Percentiles rank a stretch among this genome's conserved stretches.
Conservation (phyloP, 2,888 invertebrate genomes). For the Junonia oenone region DNA sequence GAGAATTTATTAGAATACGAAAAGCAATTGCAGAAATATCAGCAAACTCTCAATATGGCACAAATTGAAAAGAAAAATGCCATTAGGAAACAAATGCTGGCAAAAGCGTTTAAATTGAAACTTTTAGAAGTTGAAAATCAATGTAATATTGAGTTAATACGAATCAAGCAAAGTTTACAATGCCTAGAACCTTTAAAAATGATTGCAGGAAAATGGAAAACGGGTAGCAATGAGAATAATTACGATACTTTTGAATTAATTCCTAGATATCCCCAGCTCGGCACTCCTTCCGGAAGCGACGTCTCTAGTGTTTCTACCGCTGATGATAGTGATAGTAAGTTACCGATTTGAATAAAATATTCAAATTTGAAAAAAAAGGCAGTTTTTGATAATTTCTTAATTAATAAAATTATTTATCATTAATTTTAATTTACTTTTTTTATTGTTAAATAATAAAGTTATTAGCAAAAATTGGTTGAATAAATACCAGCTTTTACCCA, state of each 20-base stretch:
- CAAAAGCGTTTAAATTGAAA: slow-evolving; percentile 66
- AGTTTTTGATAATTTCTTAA: neutral
- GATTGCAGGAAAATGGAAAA: slow-evolving; percentile 64
- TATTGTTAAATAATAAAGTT: no score
- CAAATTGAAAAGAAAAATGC: slow-evolving; percentile 70
- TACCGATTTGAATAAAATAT: slow-evolving; percentile 21
- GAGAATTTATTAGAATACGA: slow-evolving; percentile 66
- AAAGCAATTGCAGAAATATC: slow-evolving; percentile 66
- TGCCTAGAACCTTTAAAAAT: slow-evolving; percentile 65
- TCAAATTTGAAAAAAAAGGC: neutral
- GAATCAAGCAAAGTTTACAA: slow-evolving; percentile 69
- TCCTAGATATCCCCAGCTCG: slow-evolving; percentile 57
- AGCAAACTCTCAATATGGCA: slow-evolving; percentile 65
- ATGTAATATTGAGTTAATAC: slow-evolving; percentile 65
- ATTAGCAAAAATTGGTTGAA: no score
- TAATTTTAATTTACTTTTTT: no score
- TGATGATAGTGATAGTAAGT: slow-evolving; percentile 36
- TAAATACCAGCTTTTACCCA: no score
- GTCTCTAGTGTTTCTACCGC: slow-evolving; percentile 34
- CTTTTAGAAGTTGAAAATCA: slow-evolving; percentile 71
- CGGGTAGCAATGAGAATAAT: slow-evolving; percentile 37
- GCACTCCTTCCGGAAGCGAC: slow-evolving; percentile 42
- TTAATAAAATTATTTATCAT: no score
- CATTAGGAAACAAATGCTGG: slow-evolving; percentile 66
- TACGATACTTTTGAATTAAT: slow-evolving; percentile 56